phyloP scores from a whole-genome alignment of 1,140 invertebrate genomes.

The Chymomyza costata region DNA sequence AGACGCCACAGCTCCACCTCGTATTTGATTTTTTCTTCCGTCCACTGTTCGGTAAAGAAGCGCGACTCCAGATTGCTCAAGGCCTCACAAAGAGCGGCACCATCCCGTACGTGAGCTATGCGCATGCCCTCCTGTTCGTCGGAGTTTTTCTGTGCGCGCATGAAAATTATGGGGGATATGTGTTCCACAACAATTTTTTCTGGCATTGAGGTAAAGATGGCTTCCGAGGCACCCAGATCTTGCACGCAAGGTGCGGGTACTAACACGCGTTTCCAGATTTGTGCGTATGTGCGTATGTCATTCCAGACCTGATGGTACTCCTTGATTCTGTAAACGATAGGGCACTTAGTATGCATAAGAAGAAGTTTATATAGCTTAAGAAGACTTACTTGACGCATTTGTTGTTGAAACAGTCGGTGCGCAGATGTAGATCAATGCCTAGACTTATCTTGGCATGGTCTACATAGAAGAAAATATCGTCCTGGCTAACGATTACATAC shows the following conservation, averaged over 20 bases:
- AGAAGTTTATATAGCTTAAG: not conserved
- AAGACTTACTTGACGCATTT: constrained; percentile 81
- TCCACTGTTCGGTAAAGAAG: constrained; percentile 77
- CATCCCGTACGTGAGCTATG: constrained; percentile 88
- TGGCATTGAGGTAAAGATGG: constrained; percentile 82
- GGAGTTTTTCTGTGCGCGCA: constrained; percentile 91
- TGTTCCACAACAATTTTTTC: constrained; percentile 78
- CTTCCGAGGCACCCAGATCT: constrained; percentile 84
- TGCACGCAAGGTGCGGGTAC: constrained; percentile 84
- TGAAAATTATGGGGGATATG: constrained; percentile 85
- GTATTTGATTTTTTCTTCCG: constrained; percentile 82
- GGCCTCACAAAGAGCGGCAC: constrained; percentile 93
- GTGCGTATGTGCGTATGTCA: constrained; percentile 81
- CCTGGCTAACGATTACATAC: constrained; percentile 83
- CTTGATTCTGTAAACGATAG: constrained; percentile 78
- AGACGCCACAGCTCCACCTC: constrained; percentile 81
- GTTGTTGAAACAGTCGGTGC: constrained; percentile 78
- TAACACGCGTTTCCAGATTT: constrained; percentile 82
- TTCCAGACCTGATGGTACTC: constrained; percentile 83
- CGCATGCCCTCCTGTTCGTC: constrained; percentile 92
- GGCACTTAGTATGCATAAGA: not conserved
- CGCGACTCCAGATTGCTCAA: constrained; percentile 88
- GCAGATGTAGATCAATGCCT: constrained; percentile 76
- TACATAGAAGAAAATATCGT: constrained; percentile 80
- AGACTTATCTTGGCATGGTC: constrained; percentile 79